A percentile compares a stretch with the other conserved stretches of the same genome.
Evolutionary conservation across 2,113 vertebrate species (phyloP).

Genomic region (Lycaon pictus): DNA sequence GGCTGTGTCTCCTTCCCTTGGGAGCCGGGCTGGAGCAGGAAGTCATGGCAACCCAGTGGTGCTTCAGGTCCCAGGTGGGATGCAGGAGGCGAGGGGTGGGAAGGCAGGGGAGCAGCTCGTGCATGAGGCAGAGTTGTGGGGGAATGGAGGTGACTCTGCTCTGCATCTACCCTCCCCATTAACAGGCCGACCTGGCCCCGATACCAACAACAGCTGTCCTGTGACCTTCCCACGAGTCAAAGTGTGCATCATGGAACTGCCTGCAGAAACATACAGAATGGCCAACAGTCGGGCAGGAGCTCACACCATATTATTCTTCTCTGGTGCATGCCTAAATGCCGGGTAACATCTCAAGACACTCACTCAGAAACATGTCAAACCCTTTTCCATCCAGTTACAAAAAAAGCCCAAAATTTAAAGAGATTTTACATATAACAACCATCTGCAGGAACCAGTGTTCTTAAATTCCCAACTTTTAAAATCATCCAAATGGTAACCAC

Average conservation of each 20-base stretch:
- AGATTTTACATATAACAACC: background rate
- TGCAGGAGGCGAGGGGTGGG: background rate
- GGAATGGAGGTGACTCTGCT: background rate
- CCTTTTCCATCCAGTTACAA: background rate
- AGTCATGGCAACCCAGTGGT: rapidly evolving
- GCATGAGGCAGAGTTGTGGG: background rate
- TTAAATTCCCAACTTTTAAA: background rate
- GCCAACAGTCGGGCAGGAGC: rapidly evolving
- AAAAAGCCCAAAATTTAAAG: background rate
- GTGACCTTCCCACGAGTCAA: rapidly evolving
- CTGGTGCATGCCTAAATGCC: background rate
- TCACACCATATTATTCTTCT: rapidly evolving
- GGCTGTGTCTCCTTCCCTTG: background rate
- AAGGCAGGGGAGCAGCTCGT: too few relatives aligned
- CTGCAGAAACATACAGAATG: rapidly evolving
- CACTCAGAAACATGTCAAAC: background rate
- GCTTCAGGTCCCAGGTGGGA: background rate
- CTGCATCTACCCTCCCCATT: too few relatives aligned
- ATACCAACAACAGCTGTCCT: background rate
- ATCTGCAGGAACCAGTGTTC: rapidly evolving
- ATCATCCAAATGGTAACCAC: background rate
- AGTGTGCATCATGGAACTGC: background rate
- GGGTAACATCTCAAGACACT: rapidly evolving
- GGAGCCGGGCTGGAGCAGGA: rapidly evolving
- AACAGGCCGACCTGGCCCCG: background rate